Evolutionary conservation across 2,113 vertebrate genomes (phyloP).

Genomic region (Heterocephalus glaber): DNA sequence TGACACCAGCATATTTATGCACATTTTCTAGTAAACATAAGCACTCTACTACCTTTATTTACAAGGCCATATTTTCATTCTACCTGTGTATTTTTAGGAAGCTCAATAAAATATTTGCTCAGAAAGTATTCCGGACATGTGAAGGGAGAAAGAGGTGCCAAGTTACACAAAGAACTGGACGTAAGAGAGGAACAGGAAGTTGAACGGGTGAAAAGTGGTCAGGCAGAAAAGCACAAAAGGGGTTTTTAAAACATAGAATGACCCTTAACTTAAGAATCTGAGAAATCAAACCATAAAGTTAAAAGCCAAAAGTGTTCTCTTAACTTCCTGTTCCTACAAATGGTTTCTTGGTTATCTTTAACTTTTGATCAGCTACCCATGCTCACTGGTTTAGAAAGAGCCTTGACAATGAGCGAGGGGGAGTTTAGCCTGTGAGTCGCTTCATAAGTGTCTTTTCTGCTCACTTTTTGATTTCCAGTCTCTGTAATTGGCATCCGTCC

Average conservation of each 20-base stretch:
- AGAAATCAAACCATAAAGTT: constrained; percentile 37
- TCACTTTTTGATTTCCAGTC: not conserved
- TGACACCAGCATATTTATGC: not conserved
- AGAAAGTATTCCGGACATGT: constrained; percentile 73
- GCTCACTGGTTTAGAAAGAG: not conserved
- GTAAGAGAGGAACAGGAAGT: constrained; percentile 70
- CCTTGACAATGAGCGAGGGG: not conserved
- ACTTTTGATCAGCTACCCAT: not conserved
- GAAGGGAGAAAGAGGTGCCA: constrained; percentile 63
- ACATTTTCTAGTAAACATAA: constrained; percentile 68
- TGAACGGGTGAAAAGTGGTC: constrained; percentile 72
- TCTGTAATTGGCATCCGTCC: not conserved
- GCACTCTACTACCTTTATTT: not conserved
- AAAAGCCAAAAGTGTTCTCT: constrained; percentile 56
- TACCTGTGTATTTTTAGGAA: constrained; percentile 74
- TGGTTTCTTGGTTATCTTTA: constrained; percentile 10
- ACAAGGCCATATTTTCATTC: constrained; percentile 52
- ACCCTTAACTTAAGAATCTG: constrained; percentile 54
- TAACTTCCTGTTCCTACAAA: constrained; percentile 50
- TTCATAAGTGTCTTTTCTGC: not conserved
- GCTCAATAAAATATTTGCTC: constrained; percentile 80
- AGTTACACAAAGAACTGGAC: constrained; percentile 75
- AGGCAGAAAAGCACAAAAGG: constrained; percentile 71
- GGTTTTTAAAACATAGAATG: constrained; percentile 28
- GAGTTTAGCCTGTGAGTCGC: not conserved